Evolutionary conservation across 2,888 invertebrate species (phyloP), one percentile per base, ranked within the genome.

Genomic region (Linnaemya vulpina): DNA sequence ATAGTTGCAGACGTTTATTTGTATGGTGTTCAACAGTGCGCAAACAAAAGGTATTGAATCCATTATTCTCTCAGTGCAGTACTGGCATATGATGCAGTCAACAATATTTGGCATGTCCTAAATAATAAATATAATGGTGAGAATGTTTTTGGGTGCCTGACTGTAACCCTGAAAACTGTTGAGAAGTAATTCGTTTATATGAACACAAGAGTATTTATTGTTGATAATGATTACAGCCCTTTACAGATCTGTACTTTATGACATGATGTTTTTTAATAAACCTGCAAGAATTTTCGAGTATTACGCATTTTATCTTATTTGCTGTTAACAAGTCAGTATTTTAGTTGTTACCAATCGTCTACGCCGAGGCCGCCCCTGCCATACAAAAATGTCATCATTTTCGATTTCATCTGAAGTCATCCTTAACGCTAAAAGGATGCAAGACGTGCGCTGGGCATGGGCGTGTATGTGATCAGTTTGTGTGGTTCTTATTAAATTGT

Each of bases 401-500:
- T 82, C 78, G 53, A 30, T 85, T 82, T 82, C 58, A 15, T 60
- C 46, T 71, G 17, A 40, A 71, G 51, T 78, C 43, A 58, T 78
- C 20, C 74, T 74, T 76, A 46, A 63, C 30, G 46, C 30, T 62
- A 17, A 60, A 80, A 73, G 68, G 73, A 71, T 82, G 60, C 40
- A 25, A 40, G 20, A 40, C 11, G 30, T 30, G 17, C 30, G 30
- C 30, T 67, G 30, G 17, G n/a, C 58, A 60, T 46, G 60, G 53
- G 62, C 51, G 58, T 49, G 15, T 65, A n/a, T 58, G 40, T 38
- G 70, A 77, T 63, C 74, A 55, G 82, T 60, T 67, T 79, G 71
- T 82, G 82, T 25, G 85, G 78, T 85, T 82, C 65, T 82, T 79
- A 82, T 71, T 43, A 89, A 87, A 90, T 90, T 89, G 89, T 86